Evolutionary conservation across 2,113 vertebrate genomes (phyloP).

Genomic region (Eudyptes chrysolophus): DNA sequence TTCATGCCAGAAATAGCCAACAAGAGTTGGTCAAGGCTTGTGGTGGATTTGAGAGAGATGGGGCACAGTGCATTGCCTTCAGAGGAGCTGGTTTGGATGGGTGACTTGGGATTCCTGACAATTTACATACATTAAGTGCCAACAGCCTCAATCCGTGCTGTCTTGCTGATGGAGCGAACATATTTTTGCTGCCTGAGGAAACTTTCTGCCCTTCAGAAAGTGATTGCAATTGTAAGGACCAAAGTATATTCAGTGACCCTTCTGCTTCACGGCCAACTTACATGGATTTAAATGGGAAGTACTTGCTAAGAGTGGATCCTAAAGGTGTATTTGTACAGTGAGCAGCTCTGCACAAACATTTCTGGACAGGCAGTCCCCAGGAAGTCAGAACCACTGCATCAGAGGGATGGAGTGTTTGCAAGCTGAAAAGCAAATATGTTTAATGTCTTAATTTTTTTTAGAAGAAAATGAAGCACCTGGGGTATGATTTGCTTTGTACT

Average conservation of each 20-base stretch:
- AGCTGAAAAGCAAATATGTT: conserved; percentile 34
- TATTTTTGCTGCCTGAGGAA: conserved; percentile 20
- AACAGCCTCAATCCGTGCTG: conserved; percentile 14
- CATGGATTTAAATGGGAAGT: neutral
- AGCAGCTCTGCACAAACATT: conserved; percentile 14
- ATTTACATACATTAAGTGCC: neutral
- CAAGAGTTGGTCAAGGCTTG: neutral
- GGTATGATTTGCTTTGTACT: neutral
- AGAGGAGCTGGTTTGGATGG: neutral
- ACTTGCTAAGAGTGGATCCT: neutral
- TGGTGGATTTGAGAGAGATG: neutral
- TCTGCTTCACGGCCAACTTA: neutral
- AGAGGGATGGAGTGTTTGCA: neutral
- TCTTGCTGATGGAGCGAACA: neutral
- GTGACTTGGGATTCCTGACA: neutral
- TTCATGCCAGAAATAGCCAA: neutral
- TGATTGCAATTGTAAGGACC: neutral
- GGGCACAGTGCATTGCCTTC: neutral
- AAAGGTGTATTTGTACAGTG: neutral
- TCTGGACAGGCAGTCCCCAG: neutral
- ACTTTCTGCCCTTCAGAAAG: neutral
- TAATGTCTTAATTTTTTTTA: conserved; percentile 7
- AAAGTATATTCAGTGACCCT: neutral
- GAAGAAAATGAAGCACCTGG: neutral
- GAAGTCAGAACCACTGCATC: neutral